Base-by-base conservation (phyloP, 2,113 vertebrate genomes). In the Cololabis saira region DNA sequence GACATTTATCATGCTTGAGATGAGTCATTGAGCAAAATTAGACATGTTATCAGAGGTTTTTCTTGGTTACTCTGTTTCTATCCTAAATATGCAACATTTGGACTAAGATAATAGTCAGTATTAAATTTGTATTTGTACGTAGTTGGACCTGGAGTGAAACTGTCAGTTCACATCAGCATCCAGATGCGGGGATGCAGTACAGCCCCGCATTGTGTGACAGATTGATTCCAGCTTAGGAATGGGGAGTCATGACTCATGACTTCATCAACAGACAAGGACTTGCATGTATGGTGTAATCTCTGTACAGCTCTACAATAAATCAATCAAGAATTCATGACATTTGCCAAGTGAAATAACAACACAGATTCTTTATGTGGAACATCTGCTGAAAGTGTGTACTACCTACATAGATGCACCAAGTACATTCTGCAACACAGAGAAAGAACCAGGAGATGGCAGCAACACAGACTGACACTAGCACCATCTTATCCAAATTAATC, bases 381-480 rank as follows among this genome's bases (percentile, higher is more conserved):
- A 41, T 71, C 18, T 78, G 55, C 15, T 12, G n/a, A 7, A 27
- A 37, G 40, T 60, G 16, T 50, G 41, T 62, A 33, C 11, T 68
- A 57, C 17, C 12, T 15, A 37, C 12, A 18, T 14, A 0, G 14
- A 50, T 14, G 15, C 21, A 13, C 40, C 27, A 75, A 61, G 24
- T 27, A 59, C 12, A 48, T 21, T 42, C 24, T 89, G 87, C 63
- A 82, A 70, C 61, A 66, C 44, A 55, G 40, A 62, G 5, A 19
- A 12, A 58, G 18, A 74, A 55, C 89, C 89, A 87, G 77, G 18
- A 84, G 86, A 74, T 87, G 87, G 87, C 89, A 83, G 80, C 78
- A 90, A 55, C 53, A 54, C 53, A 62, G 57, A 3, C 49, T 30
- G n/a, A 57, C 47, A 14, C 5, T 5, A 11, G 11, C 17, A 13